Conservation (phyloP, 2,113 vertebrate species). For the Grus americana region DNA sequence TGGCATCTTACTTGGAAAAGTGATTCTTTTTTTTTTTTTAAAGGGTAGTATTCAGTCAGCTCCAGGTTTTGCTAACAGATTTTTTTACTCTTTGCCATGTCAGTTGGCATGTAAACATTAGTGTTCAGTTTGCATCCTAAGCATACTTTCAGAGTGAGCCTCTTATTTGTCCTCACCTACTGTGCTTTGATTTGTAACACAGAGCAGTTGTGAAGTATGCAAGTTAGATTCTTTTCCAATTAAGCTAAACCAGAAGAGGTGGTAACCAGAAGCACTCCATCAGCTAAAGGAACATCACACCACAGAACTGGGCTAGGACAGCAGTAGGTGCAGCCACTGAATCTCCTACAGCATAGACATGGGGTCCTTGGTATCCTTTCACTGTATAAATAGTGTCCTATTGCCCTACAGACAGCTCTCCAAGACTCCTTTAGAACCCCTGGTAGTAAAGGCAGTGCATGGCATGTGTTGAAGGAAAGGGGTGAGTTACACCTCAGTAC, state of each 20-base stretch:
- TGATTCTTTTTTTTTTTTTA: neutral
- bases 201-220: neutral
- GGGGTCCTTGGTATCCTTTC: accelerated
- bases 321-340: neutral
- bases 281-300: neutral
- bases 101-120: neutral
- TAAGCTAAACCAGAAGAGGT: neutral
- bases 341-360: neutral
- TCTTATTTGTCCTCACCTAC: neutral
- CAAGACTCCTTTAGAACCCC: neutral
- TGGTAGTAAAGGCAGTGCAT: neutral
- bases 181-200: neutral
- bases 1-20: neutral
- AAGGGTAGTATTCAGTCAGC: neutral
- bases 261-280: neutral
- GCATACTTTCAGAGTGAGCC: neutral
- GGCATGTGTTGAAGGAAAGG: neutral
- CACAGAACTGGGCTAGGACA: neutral
- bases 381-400: neutral
- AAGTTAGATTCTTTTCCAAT: neutral
- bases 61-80: neutral
- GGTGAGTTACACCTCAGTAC: neutral
- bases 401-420: neutral
- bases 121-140: neutral
- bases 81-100: neutral